phyloP scores from a whole-genome alignment of 30 jellyfish, hydroid and myxozoan genomes.

The Nemopilema nomurai region DNA sequence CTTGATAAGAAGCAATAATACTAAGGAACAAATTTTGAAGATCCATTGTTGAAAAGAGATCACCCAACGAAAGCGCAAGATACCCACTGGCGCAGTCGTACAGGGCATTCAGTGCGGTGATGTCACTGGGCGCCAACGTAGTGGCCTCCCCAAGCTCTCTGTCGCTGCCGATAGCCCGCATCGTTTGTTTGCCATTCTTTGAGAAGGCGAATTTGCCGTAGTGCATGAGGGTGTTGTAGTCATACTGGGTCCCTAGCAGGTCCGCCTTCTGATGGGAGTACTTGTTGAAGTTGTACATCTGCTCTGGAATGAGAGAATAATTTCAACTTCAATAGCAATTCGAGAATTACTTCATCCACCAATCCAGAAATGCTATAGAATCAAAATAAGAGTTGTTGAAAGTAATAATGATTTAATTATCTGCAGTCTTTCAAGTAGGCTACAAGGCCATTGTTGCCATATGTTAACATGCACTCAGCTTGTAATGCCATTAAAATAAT shows the following conservation, averaged over 20 bases:
- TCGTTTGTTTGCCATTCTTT: conserved; percentile 57
- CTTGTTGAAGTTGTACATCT: conserved; percentile 44
- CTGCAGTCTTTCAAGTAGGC: no score
- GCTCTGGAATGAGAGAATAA: neutral
- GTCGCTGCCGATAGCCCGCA: conserved; percentile 59
- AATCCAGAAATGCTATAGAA: neutral
- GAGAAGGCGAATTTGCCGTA: conserved; percentile 70
- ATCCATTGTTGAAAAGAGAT: no score
- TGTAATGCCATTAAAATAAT: no score
- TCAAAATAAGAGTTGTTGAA: no score
- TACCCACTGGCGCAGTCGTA: conserved; percentile 66
- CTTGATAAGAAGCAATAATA: no score
- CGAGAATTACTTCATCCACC: neutral
- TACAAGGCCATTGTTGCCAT: no score
- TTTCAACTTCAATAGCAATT: neutral
- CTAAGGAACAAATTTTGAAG: no score
- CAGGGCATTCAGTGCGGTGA: conserved; percentile 51
- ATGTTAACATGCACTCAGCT: no score
- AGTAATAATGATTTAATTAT: no score
- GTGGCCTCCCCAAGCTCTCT: conserved; percentile 58
- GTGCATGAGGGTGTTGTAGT: conserved; percentile 66
- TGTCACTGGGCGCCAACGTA: conserved; percentile 56
- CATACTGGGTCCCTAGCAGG: conserved; percentile 46
- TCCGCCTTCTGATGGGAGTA: conserved; percentile 39
- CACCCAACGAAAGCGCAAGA: neutral